Evolutionary conservation across 2,888 invertebrate genomes (phyloP).

Genomic region (Schizaphis graminum): DNA sequence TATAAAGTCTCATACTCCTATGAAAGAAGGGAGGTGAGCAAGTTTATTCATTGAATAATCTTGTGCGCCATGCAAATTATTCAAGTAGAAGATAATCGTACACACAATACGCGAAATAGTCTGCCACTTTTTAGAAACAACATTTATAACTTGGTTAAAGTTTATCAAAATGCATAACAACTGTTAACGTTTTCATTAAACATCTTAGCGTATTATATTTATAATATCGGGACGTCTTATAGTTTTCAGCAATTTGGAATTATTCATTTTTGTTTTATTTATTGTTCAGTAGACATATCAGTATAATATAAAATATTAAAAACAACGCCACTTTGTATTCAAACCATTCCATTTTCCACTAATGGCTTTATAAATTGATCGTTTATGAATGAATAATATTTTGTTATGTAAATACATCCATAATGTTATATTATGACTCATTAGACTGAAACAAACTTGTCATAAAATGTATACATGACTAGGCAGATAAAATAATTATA

Average conservation of each 20-base stretch:
- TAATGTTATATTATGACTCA: not conserved
- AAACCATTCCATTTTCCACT: not conserved
- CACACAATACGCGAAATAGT: not conserved
- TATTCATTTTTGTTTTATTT: not conserved
- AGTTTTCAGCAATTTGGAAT: not conserved
- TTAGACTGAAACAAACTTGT: not conserved
- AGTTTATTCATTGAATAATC: slow-evolving; percentile 17
- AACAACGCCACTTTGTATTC: not conserved
- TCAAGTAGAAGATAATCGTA: not conserved
- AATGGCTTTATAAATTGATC: not conserved
- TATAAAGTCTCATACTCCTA: not conserved
- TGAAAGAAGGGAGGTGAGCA: not conserved
- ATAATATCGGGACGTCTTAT: not conserved
- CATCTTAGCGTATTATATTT: not conserved
- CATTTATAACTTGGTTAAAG: not conserved
- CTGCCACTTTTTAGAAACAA: not conserved
- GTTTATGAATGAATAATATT: not conserved
- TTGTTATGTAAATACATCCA: not conserved
- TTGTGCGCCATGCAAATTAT: slow-evolving; percentile 6
- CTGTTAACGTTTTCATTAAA: not conserved
- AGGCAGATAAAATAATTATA: not conserved
- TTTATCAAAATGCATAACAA: not conserved
- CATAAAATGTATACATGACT: not conserved
- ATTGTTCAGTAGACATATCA: not conserved
- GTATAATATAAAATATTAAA: not conserved